phyloP scores from a whole-genome alignment of 2,797 vertebrate species.

The Molossus alvarezi region DNA sequence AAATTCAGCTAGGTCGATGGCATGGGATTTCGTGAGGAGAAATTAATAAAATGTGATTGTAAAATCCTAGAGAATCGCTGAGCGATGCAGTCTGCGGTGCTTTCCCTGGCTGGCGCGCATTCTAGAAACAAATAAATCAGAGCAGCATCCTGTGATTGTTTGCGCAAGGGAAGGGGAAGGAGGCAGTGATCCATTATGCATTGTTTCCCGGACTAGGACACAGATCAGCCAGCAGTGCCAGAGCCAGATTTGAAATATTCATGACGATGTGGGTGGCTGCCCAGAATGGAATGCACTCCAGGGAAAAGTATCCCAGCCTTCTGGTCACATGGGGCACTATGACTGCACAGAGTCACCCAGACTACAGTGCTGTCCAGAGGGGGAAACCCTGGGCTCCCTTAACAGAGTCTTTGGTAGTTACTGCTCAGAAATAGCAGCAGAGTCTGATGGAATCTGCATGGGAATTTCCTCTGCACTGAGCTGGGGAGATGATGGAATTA shows the following conservation, averaged over 20 bases:
- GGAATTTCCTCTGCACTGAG: slow-evolving; percentile 36
- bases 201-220: slow-evolving; percentile 68
- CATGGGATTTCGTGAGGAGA: slow-evolving; percentile 68
- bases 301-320: slow-evolving; percentile 62
- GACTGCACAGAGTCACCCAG: not conserved
- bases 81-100: slow-evolving; percentile 52
- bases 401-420: not conserved
- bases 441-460: slow-evolving; percentile 5
- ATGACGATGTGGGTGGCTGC: slow-evolving; percentile 80
- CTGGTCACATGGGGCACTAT: slow-evolving; percentile 53
- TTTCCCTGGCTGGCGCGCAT: slow-evolving; percentile 60
- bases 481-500: slow-evolving; percentile 8
- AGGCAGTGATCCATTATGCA: slow-evolving; percentile 74
- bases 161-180: slow-evolving; percentile 8
- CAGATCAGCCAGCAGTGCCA: slow-evolving; percentile 58
- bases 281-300: slow-evolving; percentile 73
- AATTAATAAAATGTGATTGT: slow-evolving; percentile 81
- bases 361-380: not conserved
- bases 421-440: slow-evolving; percentile 61
- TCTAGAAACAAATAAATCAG: slow-evolving; percentile 82
- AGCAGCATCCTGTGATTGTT: slow-evolving; percentile 65
- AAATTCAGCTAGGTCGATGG: slow-evolving; percentile 68
- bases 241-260: slow-evolving; percentile 79
- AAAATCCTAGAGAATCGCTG: slow-evolving; percentile 77
- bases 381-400: slow-evolving; percentile 37